phyloP scores from a whole-genome alignment of 2,113 vertebrate genomes.

The Pan troglodytes region NHGRI_mPanTro3-v2.1_pri NC_072401.2:142117501-142118000 shows the following conservation, averaged over 20 bases:
- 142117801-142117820: neutral
- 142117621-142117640: neutral
- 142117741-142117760: neutral
- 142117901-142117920: constrained; percentile 93
- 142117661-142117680: neutral
- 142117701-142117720: neutral
- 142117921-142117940: constrained; percentile 96
- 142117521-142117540: no score
- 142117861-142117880: accelerated
- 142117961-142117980: constrained; percentile 95
- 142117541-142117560: no score
- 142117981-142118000: constrained; percentile 97
- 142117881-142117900: neutral
- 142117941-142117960: constrained; percentile 96
- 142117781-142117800: neutral
- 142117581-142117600: neutral
- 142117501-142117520: no score
- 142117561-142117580: neutral
- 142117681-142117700: neutral
- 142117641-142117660: neutral
- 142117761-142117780: neutral
- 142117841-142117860: neutral
- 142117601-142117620: neutral
- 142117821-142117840: neutral
- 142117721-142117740: neutral